Evolutionary conservation across 2,113 vertebrate genomes (phyloP).

Genomic region (Mus pahari): DNA sequence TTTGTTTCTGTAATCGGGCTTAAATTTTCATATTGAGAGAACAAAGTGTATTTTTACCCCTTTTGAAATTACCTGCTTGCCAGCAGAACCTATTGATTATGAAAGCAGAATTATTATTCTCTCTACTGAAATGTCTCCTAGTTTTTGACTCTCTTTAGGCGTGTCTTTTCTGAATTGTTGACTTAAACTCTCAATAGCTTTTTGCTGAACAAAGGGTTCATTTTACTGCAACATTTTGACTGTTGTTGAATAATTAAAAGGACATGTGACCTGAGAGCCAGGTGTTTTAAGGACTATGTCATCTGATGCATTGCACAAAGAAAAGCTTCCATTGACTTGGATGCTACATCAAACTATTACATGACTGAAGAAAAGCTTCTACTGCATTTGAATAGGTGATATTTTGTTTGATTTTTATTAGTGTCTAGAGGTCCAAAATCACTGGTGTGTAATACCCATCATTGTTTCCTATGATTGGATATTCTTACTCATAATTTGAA

Average conservation of each 20-base stretch:
- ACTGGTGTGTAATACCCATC: background rate
- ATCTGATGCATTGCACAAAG: background rate
- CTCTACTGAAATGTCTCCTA: background rate
- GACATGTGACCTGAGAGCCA: background rate
- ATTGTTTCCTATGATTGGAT: background rate
- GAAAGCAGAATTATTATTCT: background rate
- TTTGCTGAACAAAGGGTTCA: background rate
- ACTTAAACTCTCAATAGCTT: background rate
- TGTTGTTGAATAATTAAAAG: background rate
- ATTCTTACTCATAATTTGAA: background rate
- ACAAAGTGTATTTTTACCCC: background rate
- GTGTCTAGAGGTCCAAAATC: background rate
- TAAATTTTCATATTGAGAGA: background rate
- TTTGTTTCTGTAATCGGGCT: background rate
- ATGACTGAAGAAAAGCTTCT: background rate
- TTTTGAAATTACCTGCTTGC: background rate
- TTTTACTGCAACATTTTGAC: background rate
- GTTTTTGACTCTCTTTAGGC: background rate
- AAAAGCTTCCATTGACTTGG: background rate
- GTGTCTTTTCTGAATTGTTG: background rate
- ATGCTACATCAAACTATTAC: background rate
- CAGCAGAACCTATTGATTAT: background rate
- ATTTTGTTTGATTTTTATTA: conserved; percentile 26
- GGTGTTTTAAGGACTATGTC: background rate
- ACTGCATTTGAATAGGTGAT: background rate